phyloP scores from a whole-genome alignment of 2,888 invertebrate species.

The Altica lythri region DNA sequence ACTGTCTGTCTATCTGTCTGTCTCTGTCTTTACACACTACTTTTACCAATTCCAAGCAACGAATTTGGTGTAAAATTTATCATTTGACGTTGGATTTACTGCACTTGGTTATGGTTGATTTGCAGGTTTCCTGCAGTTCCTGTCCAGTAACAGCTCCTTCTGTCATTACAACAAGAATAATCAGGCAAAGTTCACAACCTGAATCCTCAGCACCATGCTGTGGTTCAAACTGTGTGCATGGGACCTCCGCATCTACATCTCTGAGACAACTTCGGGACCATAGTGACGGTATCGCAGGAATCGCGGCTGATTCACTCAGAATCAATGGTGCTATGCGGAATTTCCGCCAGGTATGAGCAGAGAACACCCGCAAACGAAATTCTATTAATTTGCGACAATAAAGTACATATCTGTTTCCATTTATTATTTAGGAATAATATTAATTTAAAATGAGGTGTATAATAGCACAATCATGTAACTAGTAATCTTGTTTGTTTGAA shows the following conservation, averaged over 20 bases:
- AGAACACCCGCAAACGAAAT: conserved; percentile 18
- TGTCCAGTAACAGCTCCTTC: conserved; percentile 72
- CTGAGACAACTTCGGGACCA: conserved; percentile 76
- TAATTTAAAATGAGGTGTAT: too few species aligned
- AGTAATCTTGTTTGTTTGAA: too few species aligned
- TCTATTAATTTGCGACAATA: too few species aligned
- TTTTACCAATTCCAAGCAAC: conserved; percentile 48
- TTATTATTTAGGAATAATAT: too few species aligned
- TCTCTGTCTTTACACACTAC: conserved; percentile 31
- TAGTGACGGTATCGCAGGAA: conserved; percentile 86
- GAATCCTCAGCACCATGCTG: conserved; percentile 68
- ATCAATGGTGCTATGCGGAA: conserved; percentile 96
- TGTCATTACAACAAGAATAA: conserved; percentile 78
- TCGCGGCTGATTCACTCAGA: conserved; percentile 92
- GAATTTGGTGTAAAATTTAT: conserved; percentile 45
- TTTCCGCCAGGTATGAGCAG: conserved; percentile 83
- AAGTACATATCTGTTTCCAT: too few species aligned
- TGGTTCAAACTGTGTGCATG: conserved; percentile 67
- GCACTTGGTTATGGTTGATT: conserved; percentile 43
- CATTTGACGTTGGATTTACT: conserved; percentile 31
- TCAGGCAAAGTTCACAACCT: conserved; percentile 86
- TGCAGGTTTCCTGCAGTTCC: conserved; percentile 62
- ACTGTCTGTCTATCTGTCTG: too few species aligned
- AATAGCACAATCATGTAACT: too few species aligned
- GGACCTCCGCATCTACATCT: conserved; percentile 80